Evolutionary conservation across 2,888 invertebrate species (phyloP), one percentile per base, ranked within the genome.

Genomic region (Plagiodera versicolora): DNA sequence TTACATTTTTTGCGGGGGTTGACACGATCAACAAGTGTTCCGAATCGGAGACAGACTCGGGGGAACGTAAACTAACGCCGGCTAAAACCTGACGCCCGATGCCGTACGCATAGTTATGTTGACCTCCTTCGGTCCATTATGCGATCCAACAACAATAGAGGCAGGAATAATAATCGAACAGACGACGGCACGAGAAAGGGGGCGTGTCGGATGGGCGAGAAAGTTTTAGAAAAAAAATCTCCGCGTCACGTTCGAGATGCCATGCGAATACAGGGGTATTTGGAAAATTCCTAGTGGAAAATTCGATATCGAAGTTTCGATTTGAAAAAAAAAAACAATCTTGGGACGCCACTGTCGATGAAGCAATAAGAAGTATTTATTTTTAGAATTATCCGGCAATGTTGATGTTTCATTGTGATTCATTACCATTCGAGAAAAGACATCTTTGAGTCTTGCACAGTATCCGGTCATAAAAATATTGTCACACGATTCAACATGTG

Each of bases 61-160:
- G 8, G 1, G 14, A 14, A 14, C 4, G 39, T 14, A 39, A 39
- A 8, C 11, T 3, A 32, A 6, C 32, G 11, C 32, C 39, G 39
- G 6, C 1, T 9, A 32, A 14, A 39, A 39, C 14, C 39, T 39
- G 14, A 39, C 39, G 39, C 39, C 14, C 39, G 39, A 39, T n/a
- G 14, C 14, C 32, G 11, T 10, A 32, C 32, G 28, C 30, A 46
- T 18, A 51, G 54, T 49, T 58, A 56, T 58, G 57, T 56, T 66
- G 66, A 66, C 66, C 66, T 66, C 64, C 62, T 66, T 66, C 32
- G 48, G 46, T 51, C 55, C 49, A 60, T 51, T 55, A 52, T 57
- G 46, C 61, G 56, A 28, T 57, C 54, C 20, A 60, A 64, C 64
- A 69, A 69, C 67, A 69, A 66, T 67, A 65, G 67, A 63, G 60